Conservation (phyloP, 1,140 invertebrate species). For the Formica selysi region DNA sequence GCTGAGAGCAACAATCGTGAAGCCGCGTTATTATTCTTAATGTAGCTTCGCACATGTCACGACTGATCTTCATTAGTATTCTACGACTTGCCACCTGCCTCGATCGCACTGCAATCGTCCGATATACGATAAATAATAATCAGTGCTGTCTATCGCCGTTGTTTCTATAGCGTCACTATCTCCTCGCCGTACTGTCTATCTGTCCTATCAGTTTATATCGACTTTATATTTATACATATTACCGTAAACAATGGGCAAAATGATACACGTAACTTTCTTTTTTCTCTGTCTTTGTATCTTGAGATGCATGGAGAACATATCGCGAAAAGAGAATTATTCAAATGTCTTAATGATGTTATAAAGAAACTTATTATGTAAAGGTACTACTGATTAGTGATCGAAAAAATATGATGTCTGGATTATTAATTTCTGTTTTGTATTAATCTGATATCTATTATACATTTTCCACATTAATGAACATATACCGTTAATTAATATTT, state of each 20-base stretch:
- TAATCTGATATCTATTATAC: not conserved
- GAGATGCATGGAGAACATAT: not conserved
- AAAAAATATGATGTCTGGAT: not conserved
- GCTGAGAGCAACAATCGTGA: constrained; percentile 55
- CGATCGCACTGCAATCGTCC: constrained; percentile 32
- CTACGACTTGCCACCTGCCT: constrained; percentile 47
- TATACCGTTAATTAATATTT: not conserved
- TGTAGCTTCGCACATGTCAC: constrained; percentile 58
- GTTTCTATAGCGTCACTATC: constrained; percentile 18
- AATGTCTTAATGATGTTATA: constrained; percentile 3
- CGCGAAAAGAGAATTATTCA: not conserved
- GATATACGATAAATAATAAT: constrained; percentile 43
- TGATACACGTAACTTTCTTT: constrained; percentile 22
- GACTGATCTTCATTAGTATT: constrained; percentile 79
- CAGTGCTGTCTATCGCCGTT: constrained; percentile 32
- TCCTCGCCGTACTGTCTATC: constrained; percentile 38
- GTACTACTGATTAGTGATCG: not conserved
- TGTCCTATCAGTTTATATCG: constrained; percentile 37
- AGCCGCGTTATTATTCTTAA: no score
- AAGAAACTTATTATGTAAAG: not conserved
- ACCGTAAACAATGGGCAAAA: constrained; percentile 26
- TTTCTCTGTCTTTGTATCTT: not conserved
- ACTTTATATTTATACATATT: constrained; percentile 39
- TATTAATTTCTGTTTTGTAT: not conserved
- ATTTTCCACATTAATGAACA: not conserved